Evolutionary conservation across 2,888 invertebrate species (phyloP).

Genomic region (Hemistola chrysoprasaria): DNA sequence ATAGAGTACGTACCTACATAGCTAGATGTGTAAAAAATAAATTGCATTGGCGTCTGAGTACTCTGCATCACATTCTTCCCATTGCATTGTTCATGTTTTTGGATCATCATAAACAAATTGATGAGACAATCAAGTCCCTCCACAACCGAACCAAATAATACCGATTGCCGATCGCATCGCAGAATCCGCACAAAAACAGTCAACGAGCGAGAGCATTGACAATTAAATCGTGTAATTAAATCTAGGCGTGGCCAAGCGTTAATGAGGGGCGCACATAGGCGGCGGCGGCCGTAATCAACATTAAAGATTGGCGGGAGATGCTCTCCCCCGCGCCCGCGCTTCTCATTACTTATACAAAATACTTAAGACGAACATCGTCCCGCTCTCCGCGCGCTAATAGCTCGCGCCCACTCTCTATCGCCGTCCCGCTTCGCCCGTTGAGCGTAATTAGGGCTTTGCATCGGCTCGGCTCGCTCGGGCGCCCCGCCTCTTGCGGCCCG

Average conservation of each 20-base stretch:
- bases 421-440: constrained; percentile 76
- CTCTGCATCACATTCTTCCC: not conserved
- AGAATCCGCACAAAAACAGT: constrained; percentile 58
- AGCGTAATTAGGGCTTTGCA: constrained; percentile 80
- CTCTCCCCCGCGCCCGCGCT: constrained; percentile 75
- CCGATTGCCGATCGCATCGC: constrained; percentile 41
- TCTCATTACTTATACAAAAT: constrained; percentile 84
- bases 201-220: constrained; percentile 44
- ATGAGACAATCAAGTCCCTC: constrained; percentile 43
- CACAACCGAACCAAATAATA: constrained; percentile 36
- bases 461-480: constrained; percentile 72
- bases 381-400: constrained; percentile 86
- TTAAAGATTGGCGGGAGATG: constrained; percentile 83
- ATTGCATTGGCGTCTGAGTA: too few relatives aligned
- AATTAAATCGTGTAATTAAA: constrained; percentile 78
- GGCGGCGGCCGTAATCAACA: constrained; percentile 80
- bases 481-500: constrained; percentile 60
- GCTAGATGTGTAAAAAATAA: too few relatives aligned
- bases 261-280: constrained; percentile 78
- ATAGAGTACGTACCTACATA: too few relatives aligned
- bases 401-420: constrained; percentile 82
- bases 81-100: not conserved
- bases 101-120: constrained; percentile 33
- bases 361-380: constrained; percentile 82
- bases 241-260: constrained; percentile 77